Base-by-base conservation (phyloP, 2,888 invertebrate species). In the Penaeus monodon region DNA sequence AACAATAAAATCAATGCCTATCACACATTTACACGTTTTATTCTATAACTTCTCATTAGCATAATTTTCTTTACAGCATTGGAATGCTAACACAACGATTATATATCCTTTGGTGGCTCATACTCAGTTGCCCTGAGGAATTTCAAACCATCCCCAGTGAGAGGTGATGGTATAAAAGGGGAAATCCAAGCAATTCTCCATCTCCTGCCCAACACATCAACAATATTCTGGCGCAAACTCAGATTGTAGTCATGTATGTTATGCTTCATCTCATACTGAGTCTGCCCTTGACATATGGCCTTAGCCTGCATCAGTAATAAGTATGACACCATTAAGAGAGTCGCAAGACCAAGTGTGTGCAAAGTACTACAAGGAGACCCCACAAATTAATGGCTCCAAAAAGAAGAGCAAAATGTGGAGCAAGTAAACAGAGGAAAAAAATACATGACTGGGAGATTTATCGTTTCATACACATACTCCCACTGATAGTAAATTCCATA, bases 371-470 rank as follows among this genome's bases (percentile, higher is more conserved):
- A 22, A 92, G 76, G 81, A 90, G 90, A 10, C 91, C 91, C 88
- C 91, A 91, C 2, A 89, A 63, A 66, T 88, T 90, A 22, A 91
- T 82, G 22, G 89, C 88, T 63, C 91, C 91, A 63, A 91, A 89
- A 3, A 91, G 66, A 63, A 90, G 87, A 22, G 90, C 90, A 86
- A 91, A 90, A 79, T 91, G 91, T 17, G 91, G 91, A 24, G 91
- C 91, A 14, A 90, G 44, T 74, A 91, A 82, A 24, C 90, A 89
- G 20, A 91, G 64, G 20, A 91, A 44, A 63, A n/a, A 91, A 86
- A 64, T 85, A 81, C 17, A 88, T 44, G 22, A 80, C 65, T 49
- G 88, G 90, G 57, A 90, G 91, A 27, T 91, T 90, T 73, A 90
- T 84, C 20, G 90, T 83, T 17, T 64, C 84, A 74, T 90, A 90